Evolutionary conservation across 2,797 vertebrate genomes (phyloP).

Genomic region (Tapirus indicus): DNA sequence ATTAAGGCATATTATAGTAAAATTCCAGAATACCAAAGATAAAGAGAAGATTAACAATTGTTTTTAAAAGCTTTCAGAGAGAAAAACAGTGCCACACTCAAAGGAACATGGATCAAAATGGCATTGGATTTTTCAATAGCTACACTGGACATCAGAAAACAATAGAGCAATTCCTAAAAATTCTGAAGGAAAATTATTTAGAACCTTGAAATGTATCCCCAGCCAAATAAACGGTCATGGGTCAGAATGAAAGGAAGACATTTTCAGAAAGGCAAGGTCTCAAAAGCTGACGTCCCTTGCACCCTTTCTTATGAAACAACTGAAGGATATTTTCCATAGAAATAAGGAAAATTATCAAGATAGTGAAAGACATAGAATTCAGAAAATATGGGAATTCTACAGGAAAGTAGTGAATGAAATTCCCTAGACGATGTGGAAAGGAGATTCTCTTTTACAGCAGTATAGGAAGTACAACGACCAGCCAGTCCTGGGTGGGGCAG

Average conservation of each 20-base stretch:
- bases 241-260: background rate
- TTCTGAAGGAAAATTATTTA: conserved; percentile 30
- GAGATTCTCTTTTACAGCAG: background rate
- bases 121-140: background rate
- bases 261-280: background rate
- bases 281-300: background rate
- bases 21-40: conserved; percentile 18
- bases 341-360: background rate
- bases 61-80: background rate
- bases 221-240: background rate
- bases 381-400: background rate
- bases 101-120: background rate
- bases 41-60: background rate
- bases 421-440: background rate
- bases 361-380: background rate
- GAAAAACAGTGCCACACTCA: conserved; percentile 1
- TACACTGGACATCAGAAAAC: background rate
- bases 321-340: background rate
- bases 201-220: background rate
- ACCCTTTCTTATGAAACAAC: background rate
- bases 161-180: background rate
- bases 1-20: background rate
- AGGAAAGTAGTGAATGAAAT: background rate
- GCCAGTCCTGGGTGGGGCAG: background rate
- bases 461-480: background rate